A percentile compares a stretch with the other conserved stretches of the same genome.
phyloP scores from a whole-genome alignment of 2,797 vertebrate species.

The Parambassis ranga region DNA sequence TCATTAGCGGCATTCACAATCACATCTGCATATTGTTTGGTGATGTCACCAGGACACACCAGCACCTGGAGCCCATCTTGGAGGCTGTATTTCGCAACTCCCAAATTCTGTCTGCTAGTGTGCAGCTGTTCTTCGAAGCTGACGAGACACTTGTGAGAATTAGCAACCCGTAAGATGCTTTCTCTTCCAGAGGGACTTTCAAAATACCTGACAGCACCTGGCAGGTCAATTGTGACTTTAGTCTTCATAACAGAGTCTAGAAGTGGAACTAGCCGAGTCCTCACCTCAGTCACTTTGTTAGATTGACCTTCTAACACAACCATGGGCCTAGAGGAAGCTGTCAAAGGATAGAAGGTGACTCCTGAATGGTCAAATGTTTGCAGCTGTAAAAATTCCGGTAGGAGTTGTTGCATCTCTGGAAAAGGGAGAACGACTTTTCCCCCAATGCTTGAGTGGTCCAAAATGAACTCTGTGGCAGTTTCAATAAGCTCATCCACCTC shows the following conservation, averaged over 20 bases:
- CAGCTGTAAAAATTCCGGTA: conserved; percentile 41
- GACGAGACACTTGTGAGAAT: conserved; percentile 50
- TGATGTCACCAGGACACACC: conserved; percentile 69
- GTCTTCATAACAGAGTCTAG: conserved; percentile 44
- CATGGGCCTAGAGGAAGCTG: not conserved
- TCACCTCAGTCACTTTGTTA: conserved; percentile 37
- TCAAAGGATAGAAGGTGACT: conserved; percentile 31
- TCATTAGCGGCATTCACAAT: conserved; percentile 74
- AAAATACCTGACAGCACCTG: conserved; percentile 58
- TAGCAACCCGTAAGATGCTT: conserved; percentile 22
- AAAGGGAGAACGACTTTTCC: conserved; percentile 26
- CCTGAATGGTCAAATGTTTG: conserved; percentile 40
- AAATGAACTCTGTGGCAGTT: conserved; percentile 33
- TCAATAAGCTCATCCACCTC: conserved; percentile 52
- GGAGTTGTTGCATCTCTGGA: conserved; percentile 12
- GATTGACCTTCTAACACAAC: conserved; percentile 46
- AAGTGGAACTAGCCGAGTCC: conserved; percentile 19
- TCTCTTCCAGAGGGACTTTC: conserved; percentile 38
- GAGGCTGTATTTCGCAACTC: conserved; percentile 46
- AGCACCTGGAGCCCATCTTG: conserved; percentile 44
- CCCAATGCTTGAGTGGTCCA: conserved; percentile 29
- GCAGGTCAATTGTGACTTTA: conserved; percentile 43
- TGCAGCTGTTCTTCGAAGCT: conserved; percentile 12
- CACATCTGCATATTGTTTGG: conserved; percentile 60
- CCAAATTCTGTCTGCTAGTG: not conserved